Base-by-base conservation (phyloP, 2,888 invertebrate species). In the Toxonevra muliebris region DNA sequence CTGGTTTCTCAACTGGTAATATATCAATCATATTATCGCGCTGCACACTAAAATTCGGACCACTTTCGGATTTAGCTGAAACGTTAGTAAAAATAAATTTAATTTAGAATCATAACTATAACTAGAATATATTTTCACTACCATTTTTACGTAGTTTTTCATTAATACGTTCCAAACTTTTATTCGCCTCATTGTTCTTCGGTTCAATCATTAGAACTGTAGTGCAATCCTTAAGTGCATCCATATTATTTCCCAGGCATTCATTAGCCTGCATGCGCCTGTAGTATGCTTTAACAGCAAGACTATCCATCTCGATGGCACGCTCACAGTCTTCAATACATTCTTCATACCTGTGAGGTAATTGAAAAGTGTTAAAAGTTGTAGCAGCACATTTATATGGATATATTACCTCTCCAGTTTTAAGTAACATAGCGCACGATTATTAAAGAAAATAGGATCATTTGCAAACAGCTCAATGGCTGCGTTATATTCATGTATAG, bases 381-480 rank as follows among this genome's bases (percentile, higher is more conserved):
- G 11, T 41, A 17, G n/a, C 65, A 5, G 10, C 12, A 57, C 13
- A 11, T 50, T 9, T 20, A 19, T 53, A 1, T n/a, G 7, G 4
- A 0, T 58, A 10, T 8, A 87, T 83, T 86, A 95, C 94, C 90
- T 90, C 72, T 93, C 89, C 75, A 91, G 88, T 85, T 94, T 96
- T 11, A 97, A 86, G 72, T 92, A 89, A 76, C 97, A 97, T 64
- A 96, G 87, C 1, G 95, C 96, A 75, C 97, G 88, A 83, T 97
- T 97, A 0, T 95, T 94, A 78, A 89, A 95, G 80, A 93, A 93
- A 13, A 94, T 88, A 2, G 96, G 90, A 82, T 95, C 91, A 81
- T 90, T 89, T 10, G 91, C 88, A 76, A 93, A 94, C 66, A 92
- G 84, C 69, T 93, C 90, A 50, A 98, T 96, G 0, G 98, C 98